Base-by-base conservation (phyloP, 2,888 invertebrate species). In the Leptinotarsa peninsularis region DNA sequence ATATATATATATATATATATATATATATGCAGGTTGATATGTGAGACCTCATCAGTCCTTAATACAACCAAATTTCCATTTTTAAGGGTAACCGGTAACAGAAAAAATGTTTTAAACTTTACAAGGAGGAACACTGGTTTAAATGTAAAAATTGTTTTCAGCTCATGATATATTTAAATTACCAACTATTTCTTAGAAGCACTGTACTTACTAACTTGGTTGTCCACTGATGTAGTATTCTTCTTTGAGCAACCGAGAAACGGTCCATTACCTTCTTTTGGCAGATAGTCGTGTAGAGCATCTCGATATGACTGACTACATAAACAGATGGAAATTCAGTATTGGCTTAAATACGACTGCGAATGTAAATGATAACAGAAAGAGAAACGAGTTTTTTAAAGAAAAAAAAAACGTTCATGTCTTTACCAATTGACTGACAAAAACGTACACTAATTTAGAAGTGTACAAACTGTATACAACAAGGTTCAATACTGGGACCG, bases 191-290 rank as follows among this genome's bases (percentile, higher is more conserved):
- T 54, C 17, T 54, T 17, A 17, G 18, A 7, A 54, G 1, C 17
- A 5, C 33, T 66, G 84, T 88, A 88, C 88, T 92, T 94, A 98
- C 98, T 96, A 94, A 95, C 91, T 97, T 96, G 91, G 96, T 98
- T 91, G 95, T 96, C 98, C 98, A 98, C 88, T 95, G 93, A 91
- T 98, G 97, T 90, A 98, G 96, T 92, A 97, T 98, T 94, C 98
- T 98, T 91, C 98, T 93, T 91, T 98, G 98, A 85, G 98, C 96
- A 92, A 98, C 98, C 91, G 97, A 97, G 94, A 98, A 98, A 94
- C 98, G 98, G 93, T 98, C 98, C 98, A 98, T 98, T 90, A 96
- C 97, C 90, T 97, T 97, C 93, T 98, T 98, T 91, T 97, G 97
- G 90, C 94, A 94, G 88, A 98, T 96, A 87, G 96, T 95, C 90